Evolutionary conservation across 2,113 vertebrate genomes (phyloP), one percentile per base, ranked within the genome.

Genomic region (Rynchops niger): DNA sequence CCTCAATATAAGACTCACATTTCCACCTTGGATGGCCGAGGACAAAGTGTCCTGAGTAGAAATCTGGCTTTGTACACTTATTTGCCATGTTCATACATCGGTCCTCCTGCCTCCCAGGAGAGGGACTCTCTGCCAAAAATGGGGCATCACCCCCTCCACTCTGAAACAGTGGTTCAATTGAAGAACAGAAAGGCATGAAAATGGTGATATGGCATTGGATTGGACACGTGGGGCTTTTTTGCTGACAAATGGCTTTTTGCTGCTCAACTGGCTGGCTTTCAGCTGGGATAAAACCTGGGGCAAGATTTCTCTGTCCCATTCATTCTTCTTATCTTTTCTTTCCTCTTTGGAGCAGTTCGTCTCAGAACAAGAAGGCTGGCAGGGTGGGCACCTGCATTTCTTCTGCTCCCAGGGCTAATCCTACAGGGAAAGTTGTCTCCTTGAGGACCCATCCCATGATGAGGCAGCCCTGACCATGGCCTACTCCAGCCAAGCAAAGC

Each of bases 201-300:
- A 56, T 3, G n/a, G 20, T 15, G 25, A 34, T 32, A 26, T 19
- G 32, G n/a, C 55, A n/a, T n/a, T 69, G 36, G 8, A 34, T 10
- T 63, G 32, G 53, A 25, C 1, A 1, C 0, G 3, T 61, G 58
- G 19, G 5, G 0, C 6, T 42, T 81, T 69, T 78, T 55, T 49
- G 2, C 72, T 72, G 29, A 49, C 38, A 66, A 40, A 53, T 32
- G 40, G 7, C 27, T 42, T 70, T 74, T 69, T 59, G 38, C n/a
- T 59, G 38, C 43, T 86, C 56, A 22, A 20, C 52, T 47, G 8
- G 2, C n/a, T 88, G 61, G 4, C 38, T 90, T 80, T 65, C 52
- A 63, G 40, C 15, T 50, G 58, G 32, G 30, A 11, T 61, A 69
- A 89, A 83, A 65, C n/a, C 30, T 5, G 45, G 19, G 30, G 12